Evolutionary conservation across 2,797 vertebrate genomes (phyloP).

Genomic region (Choloepus didactylus): DNA sequence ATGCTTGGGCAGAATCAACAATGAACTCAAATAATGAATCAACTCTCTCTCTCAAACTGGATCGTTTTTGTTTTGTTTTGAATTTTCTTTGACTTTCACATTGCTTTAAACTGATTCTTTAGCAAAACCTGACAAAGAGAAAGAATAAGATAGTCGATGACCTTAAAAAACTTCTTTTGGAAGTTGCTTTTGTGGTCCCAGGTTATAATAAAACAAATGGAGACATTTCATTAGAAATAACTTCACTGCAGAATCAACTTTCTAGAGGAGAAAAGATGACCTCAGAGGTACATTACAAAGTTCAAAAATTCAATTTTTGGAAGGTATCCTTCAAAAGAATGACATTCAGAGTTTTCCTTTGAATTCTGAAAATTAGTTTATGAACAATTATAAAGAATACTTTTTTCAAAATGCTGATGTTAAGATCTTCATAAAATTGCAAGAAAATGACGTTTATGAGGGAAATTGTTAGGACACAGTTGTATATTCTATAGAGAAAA

Average conservation of each 20-base stretch:
- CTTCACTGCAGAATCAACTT: background rate
- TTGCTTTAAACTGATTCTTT: background rate
- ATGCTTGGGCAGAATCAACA: background rate
- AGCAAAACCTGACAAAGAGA: conserved; percentile 38
- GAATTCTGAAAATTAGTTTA: conserved; percentile 59
- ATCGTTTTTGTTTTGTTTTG: background rate
- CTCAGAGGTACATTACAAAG: background rate
- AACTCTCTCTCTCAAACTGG: background rate
- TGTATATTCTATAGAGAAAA: no score
- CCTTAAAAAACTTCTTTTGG: background rate
- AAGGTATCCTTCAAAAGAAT: conserved; percentile 71
- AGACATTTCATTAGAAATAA: conserved; percentile 23
- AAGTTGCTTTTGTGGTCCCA: background rate
- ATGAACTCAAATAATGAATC: background rate
- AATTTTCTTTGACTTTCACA: conserved; percentile 2
- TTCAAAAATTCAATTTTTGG: conserved; percentile 57
- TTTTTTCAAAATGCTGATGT: background rate
- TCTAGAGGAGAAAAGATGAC: background rate
- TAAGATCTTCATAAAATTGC: conserved; percentile 46
- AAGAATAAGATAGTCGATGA: background rate
- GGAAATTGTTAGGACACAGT: background rate
- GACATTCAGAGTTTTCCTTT: conserved; percentile 65
- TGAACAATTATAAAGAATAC: background rate
- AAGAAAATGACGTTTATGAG: background rate
- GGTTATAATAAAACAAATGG: conserved; percentile 58